A percentile compares a stretch with the other conserved stretches of the same genome.
These are phyloP conservation scores for Pollicipes pollicipes DNA, from an alignment of 1,140 invertebrate genomes.

Conservation along the genomic window DNA sequence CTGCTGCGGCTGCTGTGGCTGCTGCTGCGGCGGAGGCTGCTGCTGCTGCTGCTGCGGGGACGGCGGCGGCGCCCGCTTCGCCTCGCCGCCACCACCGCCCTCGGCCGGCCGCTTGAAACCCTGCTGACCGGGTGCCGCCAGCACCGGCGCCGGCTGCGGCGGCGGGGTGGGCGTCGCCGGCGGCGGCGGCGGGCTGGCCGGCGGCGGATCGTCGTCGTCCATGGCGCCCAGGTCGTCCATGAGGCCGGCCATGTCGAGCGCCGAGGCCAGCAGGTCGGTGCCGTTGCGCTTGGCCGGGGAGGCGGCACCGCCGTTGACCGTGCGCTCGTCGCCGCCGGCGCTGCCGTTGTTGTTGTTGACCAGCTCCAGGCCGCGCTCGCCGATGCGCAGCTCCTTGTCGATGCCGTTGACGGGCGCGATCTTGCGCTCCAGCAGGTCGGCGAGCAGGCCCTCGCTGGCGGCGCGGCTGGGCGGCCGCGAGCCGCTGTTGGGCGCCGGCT, in stretches of 20 bases:
- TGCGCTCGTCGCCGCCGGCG: too few species aligned
- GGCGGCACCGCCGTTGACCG: too few species aligned
- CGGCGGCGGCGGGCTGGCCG: neutral
- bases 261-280: neutral
- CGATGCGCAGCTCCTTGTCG: slow-evolving; percentile 36
- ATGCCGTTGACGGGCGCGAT: slow-evolving; percentile 20
- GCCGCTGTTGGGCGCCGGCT: too few species aligned
- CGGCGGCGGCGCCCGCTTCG: neutral
- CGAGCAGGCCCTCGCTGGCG: slow-evolving; percentile 32
- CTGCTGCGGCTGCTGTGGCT: too few species aligned
- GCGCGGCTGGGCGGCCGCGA: too few species aligned
- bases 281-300: too few species aligned
- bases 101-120: neutral
- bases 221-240: neutral
- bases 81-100: neutral
- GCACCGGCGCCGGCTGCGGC: neutral
- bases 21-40: too few species aligned
- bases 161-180: neutral
- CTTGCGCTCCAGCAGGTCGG: slow-evolving; percentile 44
- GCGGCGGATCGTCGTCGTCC: neutral
- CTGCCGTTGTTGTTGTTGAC: slow-evolving; percentile 20
- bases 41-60: too few species aligned
- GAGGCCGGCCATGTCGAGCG: neutral
- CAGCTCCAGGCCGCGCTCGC: slow-evolving; percentile 39
- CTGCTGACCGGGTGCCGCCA: neutral